Base-by-base conservation (phyloP, 2,113 vertebrate species). In the Eretmochelys imbricata region DNA sequence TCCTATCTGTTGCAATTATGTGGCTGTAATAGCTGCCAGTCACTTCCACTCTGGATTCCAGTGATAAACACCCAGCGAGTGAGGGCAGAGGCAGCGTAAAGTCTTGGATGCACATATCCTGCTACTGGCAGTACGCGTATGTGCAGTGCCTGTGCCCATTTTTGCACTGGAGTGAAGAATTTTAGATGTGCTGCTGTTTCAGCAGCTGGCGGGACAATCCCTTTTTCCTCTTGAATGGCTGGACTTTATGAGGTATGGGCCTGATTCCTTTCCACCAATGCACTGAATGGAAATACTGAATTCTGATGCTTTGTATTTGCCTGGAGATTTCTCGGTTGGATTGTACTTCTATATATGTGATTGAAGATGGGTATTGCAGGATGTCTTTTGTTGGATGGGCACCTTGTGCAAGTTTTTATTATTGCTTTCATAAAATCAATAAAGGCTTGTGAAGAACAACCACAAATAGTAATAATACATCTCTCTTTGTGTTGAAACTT, bases 391-490 rank as follows among this genome's bases (percentile, higher is more conserved):
- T 96, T 96, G 92, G 96, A 95, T 55, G 96, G 95, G 75, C 95
- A 93, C 94, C 84, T 95, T 93, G 65, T 80, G 88, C 91, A 90
- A 96, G 38, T 92, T 92, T 93, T 96, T 95, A 95, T 96, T 96
- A 97, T 93, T 96, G 92, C 96, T 95, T 94, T 95, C 93, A 96
- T 95, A 87, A 95, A 96, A 97, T 97, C 97, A 96, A 97, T 96
- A 89, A 89, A 92, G 93, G 75, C 96, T 97, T 92, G 89, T 89
- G 94, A 95, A 95, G 95, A 97, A 97, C 96, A 94, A 87, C 95
- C 79, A 84, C 92, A 89, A 87, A 80, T 94, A 95, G 96, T 89
- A 96, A 97, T 86, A 93, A 91, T 46, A 89, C 96, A 95, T 94
- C 80, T 94, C 94, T 94, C 93, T 96, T 48, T 62, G 76, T 87